These are phyloP conservation scores for Phenganax subtilis DNA, from an alignment of 92 coral and sea anemone genomes.

Conservation along the genomic window DNA sequence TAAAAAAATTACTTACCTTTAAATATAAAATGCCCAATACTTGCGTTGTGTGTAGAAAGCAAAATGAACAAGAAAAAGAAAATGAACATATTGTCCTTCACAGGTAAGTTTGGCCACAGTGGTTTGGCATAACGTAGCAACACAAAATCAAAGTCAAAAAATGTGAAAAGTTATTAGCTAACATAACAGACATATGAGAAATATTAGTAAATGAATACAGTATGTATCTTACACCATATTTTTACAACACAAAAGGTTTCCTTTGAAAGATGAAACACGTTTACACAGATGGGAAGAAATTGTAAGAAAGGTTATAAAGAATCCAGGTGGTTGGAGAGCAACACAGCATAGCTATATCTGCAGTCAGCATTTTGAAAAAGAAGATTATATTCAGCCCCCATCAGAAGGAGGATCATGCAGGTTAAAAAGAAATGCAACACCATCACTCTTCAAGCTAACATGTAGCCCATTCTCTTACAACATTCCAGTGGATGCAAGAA, in stretches of 20 bases:
- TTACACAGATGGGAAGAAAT: constrained; percentile 6
- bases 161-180: background rate
- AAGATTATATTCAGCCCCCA: constrained; percentile 14
- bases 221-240: background rate
- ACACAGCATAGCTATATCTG: background rate
- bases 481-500: background rate
- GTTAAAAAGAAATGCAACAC: constrained; percentile 2
- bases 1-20: background rate
- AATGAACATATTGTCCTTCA: background rate
- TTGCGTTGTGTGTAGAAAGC: constrained; percentile 3
- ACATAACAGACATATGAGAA: background rate
- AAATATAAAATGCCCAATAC: background rate
- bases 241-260: constrained; percentile 3
- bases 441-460: background rate
- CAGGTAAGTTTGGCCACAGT: background rate
- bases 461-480: background rate
- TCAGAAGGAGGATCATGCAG: constrained; percentile 4
- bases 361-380: constrained; percentile 2
- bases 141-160: background rate
- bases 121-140: background rate
- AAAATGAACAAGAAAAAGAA: background rate
- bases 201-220: background rate
- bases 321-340: constrained; percentile 6
- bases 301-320: background rate
- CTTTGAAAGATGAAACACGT: background rate